Conservation (phyloP, 37 sponge, comb jelly and placozoan genomes). For the Mnemiopsis leidyi region DNA sequence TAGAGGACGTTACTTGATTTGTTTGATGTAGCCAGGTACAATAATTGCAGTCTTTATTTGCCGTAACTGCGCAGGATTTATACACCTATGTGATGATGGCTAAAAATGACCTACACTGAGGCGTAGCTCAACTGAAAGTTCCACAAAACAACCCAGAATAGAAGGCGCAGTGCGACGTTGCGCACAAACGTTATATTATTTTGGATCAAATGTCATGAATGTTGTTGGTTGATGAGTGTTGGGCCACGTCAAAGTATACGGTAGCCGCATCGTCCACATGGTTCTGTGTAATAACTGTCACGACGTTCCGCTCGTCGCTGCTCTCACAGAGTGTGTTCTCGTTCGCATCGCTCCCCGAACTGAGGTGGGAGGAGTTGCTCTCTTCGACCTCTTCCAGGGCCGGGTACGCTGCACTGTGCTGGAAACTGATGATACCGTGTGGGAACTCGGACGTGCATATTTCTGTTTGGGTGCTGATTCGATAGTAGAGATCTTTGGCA, state of each 20-base stretch:
- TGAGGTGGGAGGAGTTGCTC: background rate
- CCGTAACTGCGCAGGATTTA: background rate
- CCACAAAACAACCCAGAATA: background rate
- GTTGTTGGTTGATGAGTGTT: constrained; percentile 17
- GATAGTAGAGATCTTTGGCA: constrained; percentile 89
- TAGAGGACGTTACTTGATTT: no score
- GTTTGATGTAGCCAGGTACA: no score
- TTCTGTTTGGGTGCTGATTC: constrained; percentile 79
- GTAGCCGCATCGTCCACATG: background rate
- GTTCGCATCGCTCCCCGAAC: background rate
- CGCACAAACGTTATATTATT: background rate
- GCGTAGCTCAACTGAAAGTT: no score
- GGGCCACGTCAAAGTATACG: constrained; percentile 44
- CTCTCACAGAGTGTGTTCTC: constrained; percentile 41
- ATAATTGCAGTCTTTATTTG: background rate
- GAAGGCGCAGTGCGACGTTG: background rate
- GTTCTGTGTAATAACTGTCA: background rate
- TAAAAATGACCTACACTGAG: background rate
- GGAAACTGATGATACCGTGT: constrained; percentile 53
- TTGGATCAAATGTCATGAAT: background rate
- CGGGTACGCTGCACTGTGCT: background rate
- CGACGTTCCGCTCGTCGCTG: background rate
- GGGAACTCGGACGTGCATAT: constrained; percentile 3
- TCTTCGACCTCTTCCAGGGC: background rate
- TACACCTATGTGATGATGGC: background rate